Evolutionary conservation across 2,113 vertebrate species (phyloP).

Genomic region (Coturnix japonica): DNA sequence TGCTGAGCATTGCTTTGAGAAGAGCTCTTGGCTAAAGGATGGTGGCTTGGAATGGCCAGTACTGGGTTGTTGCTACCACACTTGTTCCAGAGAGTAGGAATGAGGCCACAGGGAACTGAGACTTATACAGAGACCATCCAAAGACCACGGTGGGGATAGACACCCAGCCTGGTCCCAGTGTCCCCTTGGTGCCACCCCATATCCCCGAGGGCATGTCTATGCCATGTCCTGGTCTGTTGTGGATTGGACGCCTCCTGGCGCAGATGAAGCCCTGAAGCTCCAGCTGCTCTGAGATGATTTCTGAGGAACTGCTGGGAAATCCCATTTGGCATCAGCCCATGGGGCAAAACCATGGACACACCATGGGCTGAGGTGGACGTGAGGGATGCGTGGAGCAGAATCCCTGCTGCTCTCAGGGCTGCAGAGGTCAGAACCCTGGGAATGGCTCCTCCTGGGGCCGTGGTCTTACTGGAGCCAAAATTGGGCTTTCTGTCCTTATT

Average conservation of each 20-base stretch:
- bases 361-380: neutral
- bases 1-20: neutral
- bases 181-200: rapidly evolving
- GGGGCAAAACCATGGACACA: neutral
- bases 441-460: neutral
- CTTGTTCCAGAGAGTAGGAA: neutral
- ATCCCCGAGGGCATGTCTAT: rapidly evolving
- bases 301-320: neutral
- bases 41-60: neutral
- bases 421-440: neutral
- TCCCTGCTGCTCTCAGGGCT: rapidly evolving
- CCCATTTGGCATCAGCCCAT: neutral
- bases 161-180: neutral
- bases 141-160: rapidly evolving
- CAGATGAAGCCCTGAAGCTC: neutral
- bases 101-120: neutral
- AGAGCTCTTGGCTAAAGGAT: neutral
- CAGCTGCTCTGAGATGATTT: neutral
- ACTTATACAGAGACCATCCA: neutral
- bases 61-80: neutral
- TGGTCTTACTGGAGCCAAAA: neutral
- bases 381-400: neutral
- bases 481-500: neutral
- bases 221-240: neutral
- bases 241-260: neutral